Evolutionary conservation across 2,113 vertebrate genomes (phyloP).

Genomic region (Eublepharis macularius): DNA sequence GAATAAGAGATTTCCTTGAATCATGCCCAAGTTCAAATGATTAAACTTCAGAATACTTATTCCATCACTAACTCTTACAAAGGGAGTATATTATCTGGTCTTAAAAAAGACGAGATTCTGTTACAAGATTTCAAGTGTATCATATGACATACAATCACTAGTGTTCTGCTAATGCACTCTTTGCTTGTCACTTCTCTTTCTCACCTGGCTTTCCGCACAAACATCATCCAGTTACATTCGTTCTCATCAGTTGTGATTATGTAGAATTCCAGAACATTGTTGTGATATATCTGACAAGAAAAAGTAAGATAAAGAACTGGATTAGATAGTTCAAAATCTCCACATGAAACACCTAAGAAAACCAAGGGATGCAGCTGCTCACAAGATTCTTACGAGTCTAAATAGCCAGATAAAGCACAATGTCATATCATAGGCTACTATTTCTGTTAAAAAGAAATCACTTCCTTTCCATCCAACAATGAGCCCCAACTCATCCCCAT

Average conservation of each 20-base stretch:
- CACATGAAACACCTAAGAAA: neutral
- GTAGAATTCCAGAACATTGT: conserved; percentile 89
- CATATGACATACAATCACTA: rapidly evolving
- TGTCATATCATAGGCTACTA: neutral
- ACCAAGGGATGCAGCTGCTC: neutral
- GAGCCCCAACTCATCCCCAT: neutral
- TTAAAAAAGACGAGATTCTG: neutral
- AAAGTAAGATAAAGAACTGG: conserved; percentile 19
- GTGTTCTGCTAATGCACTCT: neutral
- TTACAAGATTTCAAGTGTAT: neutral
- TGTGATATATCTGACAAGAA: conserved; percentile 88
- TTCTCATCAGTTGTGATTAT: conserved; percentile 92
- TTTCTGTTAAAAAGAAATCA: conserved; percentile 13
- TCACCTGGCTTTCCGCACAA: conserved; percentile 94
- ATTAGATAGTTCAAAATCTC: neutral
- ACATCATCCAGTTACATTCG: conserved; percentile 99
- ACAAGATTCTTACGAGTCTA: neutral
- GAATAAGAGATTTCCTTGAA: neutral
- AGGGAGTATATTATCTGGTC: neutral
- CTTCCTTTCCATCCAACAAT: conserved; percentile 6
- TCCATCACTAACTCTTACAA: no score
- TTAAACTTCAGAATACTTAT: neutral
- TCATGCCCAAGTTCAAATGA: neutral
- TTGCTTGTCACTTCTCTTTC: neutral
- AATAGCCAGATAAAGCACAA: conserved; percentile 12